Conservation (phyloP, 2,797 vertebrate species). For the Halcyon badia region DNA sequence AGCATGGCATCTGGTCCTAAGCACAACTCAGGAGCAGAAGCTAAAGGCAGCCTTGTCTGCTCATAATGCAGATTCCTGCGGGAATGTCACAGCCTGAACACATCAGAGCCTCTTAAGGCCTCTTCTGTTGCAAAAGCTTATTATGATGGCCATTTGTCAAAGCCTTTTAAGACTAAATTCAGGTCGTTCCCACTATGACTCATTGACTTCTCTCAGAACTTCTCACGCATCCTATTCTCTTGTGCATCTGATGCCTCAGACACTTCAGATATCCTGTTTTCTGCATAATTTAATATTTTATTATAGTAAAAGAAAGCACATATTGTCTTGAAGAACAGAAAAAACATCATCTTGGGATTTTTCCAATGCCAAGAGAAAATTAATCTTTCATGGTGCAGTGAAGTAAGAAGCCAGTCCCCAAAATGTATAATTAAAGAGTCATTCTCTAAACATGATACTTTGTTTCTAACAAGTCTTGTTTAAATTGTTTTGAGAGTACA, state of each 20-base stretch:
- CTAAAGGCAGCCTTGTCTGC: background rate
- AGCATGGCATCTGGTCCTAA: background rate
- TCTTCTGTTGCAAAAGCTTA: background rate
- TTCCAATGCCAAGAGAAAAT: slow-evolving; percentile 9
- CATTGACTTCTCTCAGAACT: background rate
- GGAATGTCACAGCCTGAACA: background rate
- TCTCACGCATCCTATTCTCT: background rate
- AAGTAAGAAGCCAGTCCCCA: background rate
- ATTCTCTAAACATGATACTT: background rate
- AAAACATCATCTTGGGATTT: background rate
- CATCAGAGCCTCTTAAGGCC: background rate
- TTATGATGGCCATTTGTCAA: background rate
- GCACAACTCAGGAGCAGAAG: background rate
- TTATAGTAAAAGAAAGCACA: background rate
- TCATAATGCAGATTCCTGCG: background rate
- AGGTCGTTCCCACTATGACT: background rate
- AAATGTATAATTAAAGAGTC: background rate
- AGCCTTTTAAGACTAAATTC: background rate
- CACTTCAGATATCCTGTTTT: background rate
- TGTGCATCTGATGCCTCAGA: background rate
- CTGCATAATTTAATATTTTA: slow-evolving; percentile 6
- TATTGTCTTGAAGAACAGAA: slow-evolving; percentile 2
- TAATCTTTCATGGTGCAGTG: background rate
- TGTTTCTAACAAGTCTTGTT: background rate
- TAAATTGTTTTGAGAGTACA: background rate